A percentile compares a stretch with the other conserved stretches of the same genome.
Conservation (phyloP, 1,140 invertebrate genomes). For the Zaprionus davidi region DNA sequence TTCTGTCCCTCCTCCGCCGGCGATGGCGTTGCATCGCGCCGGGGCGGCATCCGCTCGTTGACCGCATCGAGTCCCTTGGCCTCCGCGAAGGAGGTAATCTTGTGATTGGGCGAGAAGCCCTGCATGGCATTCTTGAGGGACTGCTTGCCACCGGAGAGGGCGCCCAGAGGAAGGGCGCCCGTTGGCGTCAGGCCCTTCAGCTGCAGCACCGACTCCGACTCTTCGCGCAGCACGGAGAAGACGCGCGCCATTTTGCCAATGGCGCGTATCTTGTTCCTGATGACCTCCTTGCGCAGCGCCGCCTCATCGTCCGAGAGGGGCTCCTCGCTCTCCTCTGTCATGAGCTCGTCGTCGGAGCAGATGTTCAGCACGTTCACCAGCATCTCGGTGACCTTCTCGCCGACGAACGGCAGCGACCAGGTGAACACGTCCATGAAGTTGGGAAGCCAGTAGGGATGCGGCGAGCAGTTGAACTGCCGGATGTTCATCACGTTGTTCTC, state of each 20-base stretch:
- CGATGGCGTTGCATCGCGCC: conserved; percentile 92
- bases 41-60: conserved; percentile 99
- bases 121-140: conserved; percentile 98
- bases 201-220: conserved; percentile 99
- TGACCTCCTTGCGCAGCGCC: conserved; percentile 99
- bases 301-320: conserved; percentile 85
- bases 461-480: conserved; percentile 99
- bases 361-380: conserved; percentile 99
- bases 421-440: conserved; percentile 99
- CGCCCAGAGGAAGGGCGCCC: conserved; percentile 97
- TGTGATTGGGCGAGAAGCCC: conserved; percentile 99
- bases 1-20: conserved; percentile 71
- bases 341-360: conserved; percentile 99
- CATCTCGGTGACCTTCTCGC: conserved; percentile 99
- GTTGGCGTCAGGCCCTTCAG: conserved; percentile 99
- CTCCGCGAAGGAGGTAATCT: conserved; percentile 99
- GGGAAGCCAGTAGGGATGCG: conserved; percentile 99
- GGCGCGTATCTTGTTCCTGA: conserved; percentile 99
- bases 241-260: conserved; percentile 98
- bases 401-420: conserved; percentile 99
- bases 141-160: conserved; percentile 98
- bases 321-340: conserved; percentile 98
- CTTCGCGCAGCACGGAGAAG: conserved; percentile 90
- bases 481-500: conserved; percentile 99
- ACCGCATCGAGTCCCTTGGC: conserved; percentile 99